These are phyloP conservation scores for Pilophorus perplexus DNA, from an alignment of 2,888 invertebrate genomes.

Conservation along the genomic window DNA sequence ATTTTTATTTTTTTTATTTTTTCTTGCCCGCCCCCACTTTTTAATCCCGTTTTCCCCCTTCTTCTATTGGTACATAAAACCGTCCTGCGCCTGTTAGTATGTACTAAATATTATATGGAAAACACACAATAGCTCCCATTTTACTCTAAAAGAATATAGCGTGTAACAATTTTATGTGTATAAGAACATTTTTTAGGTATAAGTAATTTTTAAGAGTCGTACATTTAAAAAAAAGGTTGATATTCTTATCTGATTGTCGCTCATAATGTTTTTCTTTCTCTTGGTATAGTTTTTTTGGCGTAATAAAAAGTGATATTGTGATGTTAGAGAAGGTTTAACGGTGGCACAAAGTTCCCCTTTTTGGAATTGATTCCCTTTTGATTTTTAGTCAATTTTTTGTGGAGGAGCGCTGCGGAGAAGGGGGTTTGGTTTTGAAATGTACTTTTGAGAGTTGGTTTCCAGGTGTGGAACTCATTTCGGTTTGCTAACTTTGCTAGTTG, in stretches of 20 bases:
- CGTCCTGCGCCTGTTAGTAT: slow-evolving; percentile 47
- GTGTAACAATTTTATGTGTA: slow-evolving; percentile 22
- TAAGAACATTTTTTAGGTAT: slow-evolving; percentile 27
- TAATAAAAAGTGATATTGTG: not conserved
- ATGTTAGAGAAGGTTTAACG: slow-evolving; percentile 24
- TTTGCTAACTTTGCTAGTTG: too few relatives aligned
- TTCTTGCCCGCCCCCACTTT: too few relatives aligned
- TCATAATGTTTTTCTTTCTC: slow-evolving; percentile 24
- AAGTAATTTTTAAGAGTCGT: slow-evolving; percentile 33
- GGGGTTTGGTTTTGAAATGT: too few relatives aligned
- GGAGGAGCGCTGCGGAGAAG: too few relatives aligned
- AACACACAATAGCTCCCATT: slow-evolving; percentile 44
- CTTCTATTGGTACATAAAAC: slow-evolving; percentile 41
- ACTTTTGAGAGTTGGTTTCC: too few relatives aligned
- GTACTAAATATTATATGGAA: slow-evolving; percentile 36
- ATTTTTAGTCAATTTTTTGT: not conserved
- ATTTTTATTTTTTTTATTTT: slow-evolving; percentile 6
- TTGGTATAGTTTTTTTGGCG: not conserved
- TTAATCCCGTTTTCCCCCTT: too few relatives aligned
- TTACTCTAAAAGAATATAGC: slow-evolving; percentile 26
- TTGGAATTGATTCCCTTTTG: not conserved
- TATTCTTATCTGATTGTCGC: slow-evolving; percentile 44
- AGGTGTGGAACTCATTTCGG: too few relatives aligned
- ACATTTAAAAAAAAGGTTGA: slow-evolving; percentile 42
- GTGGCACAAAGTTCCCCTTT: slow-evolving; percentile 9